Evolutionary conservation across 2,888 invertebrate genomes (phyloP).

Genomic region (Platynereis dumerilii): DNA sequence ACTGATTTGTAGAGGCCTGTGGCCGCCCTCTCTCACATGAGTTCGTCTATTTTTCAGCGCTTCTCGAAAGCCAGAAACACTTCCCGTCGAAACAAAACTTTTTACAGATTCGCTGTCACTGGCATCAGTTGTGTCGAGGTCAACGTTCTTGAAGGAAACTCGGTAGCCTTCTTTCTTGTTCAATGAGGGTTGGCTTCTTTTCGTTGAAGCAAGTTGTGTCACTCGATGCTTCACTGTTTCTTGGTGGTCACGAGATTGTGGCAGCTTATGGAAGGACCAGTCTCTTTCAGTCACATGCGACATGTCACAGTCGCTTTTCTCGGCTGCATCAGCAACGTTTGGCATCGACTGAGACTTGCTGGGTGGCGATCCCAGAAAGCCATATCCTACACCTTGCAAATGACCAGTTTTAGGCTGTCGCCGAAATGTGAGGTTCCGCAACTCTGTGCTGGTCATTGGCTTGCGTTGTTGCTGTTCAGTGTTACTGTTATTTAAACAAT

Average conservation of each 20-base stretch:
- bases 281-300: too few relatives aligned
- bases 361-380: not conserved
- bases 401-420: too few relatives aligned
- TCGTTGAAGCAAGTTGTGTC: not conserved
- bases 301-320: not conserved
- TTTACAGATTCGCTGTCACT: conserved; percentile 19
- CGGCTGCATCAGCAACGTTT: conserved; percentile 7
- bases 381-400: not conserved
- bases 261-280: not conserved
- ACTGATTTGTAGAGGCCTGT: conserved; percentile 9
- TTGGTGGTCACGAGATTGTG: not conserved
- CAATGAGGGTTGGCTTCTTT: not conserved
- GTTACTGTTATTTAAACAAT: too few relatives aligned
- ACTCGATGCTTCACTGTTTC: not conserved
- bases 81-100: conserved; percentile 18
- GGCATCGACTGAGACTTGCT: conserved; percentile 22
- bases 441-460: too few relatives aligned
- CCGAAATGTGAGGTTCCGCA: too few relatives aligned
- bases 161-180: conserved; percentile 9
- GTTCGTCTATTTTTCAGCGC: conserved; percentile 16
- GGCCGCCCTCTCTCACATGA: not conserved
- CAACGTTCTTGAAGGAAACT: conserved; percentile 21
- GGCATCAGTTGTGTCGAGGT: not conserved
- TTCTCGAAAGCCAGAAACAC: conserved; percentile 11
- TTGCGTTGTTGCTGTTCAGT: too few relatives aligned